Evolutionary conservation across 2,888 invertebrate species (phyloP).

Genomic region (Ormyrus thymus): DNA sequence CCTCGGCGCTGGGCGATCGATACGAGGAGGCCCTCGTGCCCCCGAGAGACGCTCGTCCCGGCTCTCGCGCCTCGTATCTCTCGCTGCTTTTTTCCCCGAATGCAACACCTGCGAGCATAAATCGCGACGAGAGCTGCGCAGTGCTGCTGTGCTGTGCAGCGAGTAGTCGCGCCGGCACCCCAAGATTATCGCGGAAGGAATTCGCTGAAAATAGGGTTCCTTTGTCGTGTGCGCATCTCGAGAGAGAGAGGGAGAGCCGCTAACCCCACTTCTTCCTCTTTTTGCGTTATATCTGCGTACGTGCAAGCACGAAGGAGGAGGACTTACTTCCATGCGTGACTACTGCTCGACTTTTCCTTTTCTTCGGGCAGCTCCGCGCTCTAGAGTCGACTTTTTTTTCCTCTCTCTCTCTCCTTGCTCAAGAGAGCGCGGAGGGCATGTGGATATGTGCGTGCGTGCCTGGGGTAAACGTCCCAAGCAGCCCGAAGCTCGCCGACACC

Average conservation of each 20-base stretch:
- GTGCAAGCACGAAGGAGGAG: no score
- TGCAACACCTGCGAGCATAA: conserved; percentile 57
- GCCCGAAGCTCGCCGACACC: no score
- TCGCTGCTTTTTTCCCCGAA: conserved; percentile 11
- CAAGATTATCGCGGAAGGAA: conserved; percentile 19
- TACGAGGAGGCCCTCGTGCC: conserved; percentile 46
- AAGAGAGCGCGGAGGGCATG: no score
- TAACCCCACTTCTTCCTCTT: not conserved
- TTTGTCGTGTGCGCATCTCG: conserved; percentile 51
- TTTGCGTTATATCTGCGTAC: no score
- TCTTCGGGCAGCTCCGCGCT: not conserved
- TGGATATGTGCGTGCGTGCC: no score
- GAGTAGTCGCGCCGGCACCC: no score
- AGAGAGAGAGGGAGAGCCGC: not conserved
- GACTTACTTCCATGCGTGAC: no score
- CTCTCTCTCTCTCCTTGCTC: no score
- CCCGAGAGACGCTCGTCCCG: conserved; percentile 29
- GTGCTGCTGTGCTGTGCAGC: no score
- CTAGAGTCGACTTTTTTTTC: not conserved
- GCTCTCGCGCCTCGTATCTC: not conserved
- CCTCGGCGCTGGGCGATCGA: conserved; percentile 21
- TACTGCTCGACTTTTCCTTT: conserved; percentile 6
- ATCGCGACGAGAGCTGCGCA: conserved; percentile 16
- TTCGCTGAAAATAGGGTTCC: conserved; percentile 58
- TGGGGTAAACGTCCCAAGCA: no score